Evolutionary conservation across 53 echinoderm and acorn worm genomes (phyloP).

Genomic region (Apostichopus leukothele): DNA sequence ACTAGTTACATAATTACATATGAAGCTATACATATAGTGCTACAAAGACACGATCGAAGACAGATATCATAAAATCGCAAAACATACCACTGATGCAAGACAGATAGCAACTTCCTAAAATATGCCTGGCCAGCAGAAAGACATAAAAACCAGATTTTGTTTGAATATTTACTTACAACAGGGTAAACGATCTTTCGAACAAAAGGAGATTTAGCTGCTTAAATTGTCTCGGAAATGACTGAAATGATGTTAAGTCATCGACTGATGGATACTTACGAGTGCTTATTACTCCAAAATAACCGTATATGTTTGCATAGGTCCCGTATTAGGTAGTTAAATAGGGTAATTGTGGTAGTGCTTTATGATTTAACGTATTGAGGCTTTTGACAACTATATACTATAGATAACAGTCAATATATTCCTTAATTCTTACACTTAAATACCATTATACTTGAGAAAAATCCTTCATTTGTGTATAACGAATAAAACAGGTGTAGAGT

Average conservation of each 20-base stretch:
- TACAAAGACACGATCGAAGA: too few relatives aligned
- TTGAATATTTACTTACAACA: not conserved
- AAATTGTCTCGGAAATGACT: conserved; percentile 18
- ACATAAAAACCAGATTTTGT: not conserved
- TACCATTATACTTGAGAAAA: too few relatives aligned
- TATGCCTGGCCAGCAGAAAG: not conserved
- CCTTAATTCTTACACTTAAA: too few relatives aligned
- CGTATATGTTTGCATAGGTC: conserved; percentile 1
- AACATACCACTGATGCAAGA: too few relatives aligned
- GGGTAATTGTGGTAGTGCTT: conserved; percentile 5
- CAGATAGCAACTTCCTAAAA: too few relatives aligned
- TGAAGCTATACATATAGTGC: too few relatives aligned
- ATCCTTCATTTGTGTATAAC: too few relatives aligned
- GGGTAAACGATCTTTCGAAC: not conserved
- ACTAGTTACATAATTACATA: too few relatives aligned
- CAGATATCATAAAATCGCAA: too few relatives aligned
- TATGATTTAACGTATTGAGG: conserved; percentile 21
- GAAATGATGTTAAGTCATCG: conserved; percentile 6
- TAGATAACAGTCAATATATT: not conserved
- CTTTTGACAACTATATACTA: not conserved
- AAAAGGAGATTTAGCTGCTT: not conserved
- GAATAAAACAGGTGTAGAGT: too few relatives aligned
- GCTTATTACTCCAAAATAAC: conserved; percentile 36
- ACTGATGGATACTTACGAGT: conserved; percentile 31
- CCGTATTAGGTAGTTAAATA: conserved; percentile 10